Conservation (phyloP, 1,140 invertebrate species). For the Saccostrea echinata region DNA sequence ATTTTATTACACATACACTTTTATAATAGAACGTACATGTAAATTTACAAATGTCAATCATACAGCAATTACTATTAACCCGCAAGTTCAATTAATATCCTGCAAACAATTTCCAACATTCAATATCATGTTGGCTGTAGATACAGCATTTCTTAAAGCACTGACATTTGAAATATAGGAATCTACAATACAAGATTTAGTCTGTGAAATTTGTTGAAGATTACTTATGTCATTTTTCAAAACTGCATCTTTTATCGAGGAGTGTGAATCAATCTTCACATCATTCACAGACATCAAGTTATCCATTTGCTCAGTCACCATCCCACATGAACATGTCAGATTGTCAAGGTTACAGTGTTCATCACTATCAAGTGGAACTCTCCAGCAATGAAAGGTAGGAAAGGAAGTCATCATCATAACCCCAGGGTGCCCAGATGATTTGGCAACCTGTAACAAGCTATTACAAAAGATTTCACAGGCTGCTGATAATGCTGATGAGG, state of each 20-base stretch:
- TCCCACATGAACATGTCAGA: constrained; percentile 9
- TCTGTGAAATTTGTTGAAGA: not conserved
- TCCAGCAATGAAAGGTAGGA: constrained; percentile 29
- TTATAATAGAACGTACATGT: not conserved
- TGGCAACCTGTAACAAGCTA: constrained; percentile 2
- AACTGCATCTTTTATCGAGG: not conserved
- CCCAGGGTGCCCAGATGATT: not conserved
- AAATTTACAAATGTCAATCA: not conserved
- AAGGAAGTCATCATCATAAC: constrained; percentile 19
- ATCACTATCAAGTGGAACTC: constrained; percentile 22
- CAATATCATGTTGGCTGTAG: constrained; percentile 3
- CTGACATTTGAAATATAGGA: not conserved
- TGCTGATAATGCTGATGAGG: not conserved
- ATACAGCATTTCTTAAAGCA: constrained; percentile 14
- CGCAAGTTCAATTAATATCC: not conserved
- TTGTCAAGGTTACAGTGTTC: not conserved
- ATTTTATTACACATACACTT: too few species aligned
- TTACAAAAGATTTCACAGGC: constrained; percentile 2
- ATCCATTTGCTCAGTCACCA: not conserved
- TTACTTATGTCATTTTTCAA: not conserved
- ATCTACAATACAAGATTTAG: constrained; percentile 4
- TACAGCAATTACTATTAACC: not conserved
- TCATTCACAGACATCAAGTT: constrained; percentile 13
- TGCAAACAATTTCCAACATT: constrained; percentile 33
- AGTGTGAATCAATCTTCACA: not conserved